These are phyloP conservation scores for Diadumene lineata DNA, from an alignment of 92 coral and sea anemone genomes.

Conservation along the genomic window DNA sequence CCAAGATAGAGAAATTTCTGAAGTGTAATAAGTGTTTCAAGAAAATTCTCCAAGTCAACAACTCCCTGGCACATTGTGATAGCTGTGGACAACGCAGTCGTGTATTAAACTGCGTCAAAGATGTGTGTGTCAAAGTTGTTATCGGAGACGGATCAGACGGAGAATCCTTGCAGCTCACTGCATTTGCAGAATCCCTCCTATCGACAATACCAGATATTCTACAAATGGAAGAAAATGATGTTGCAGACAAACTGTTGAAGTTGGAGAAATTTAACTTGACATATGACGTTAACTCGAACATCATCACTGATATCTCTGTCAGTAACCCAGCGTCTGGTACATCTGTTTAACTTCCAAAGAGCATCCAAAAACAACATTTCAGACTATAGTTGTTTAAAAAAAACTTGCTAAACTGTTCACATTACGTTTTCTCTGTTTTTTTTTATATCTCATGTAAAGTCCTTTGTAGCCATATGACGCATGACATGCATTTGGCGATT, in stretches of 20 bases:
- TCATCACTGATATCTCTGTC: background rate
- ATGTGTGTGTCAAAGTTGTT: background rate
- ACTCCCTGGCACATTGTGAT: background rate
- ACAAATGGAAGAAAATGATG: background rate
- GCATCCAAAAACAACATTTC: too few species aligned
- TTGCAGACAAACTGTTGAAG: background rate
- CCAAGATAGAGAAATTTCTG: slow-evolving; percentile 1
- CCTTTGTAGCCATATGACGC: too few species aligned
- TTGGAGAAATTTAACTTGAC: background rate
- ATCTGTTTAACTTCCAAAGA: background rate
- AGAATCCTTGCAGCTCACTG: background rate
- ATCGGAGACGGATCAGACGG: background rate
- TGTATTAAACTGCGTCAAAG: background rate
- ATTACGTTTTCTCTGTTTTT: too few species aligned
- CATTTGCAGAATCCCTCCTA: background rate
- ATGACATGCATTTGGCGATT: too few species aligned
- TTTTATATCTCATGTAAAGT: too few species aligned
- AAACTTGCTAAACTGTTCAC: too few species aligned
- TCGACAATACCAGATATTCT: background rate
- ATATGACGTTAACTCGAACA: background rate
- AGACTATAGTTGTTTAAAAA: too few species aligned
- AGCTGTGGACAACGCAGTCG: slow-evolving; percentile 9
- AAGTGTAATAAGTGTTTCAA: slow-evolving; percentile 8
- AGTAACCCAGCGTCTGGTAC: background rate
- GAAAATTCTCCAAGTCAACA: slow-evolving; percentile 2